phyloP scores from a whole-genome alignment of 2,797 vertebrate genomes.

The Oreortyx pictus region DNA sequence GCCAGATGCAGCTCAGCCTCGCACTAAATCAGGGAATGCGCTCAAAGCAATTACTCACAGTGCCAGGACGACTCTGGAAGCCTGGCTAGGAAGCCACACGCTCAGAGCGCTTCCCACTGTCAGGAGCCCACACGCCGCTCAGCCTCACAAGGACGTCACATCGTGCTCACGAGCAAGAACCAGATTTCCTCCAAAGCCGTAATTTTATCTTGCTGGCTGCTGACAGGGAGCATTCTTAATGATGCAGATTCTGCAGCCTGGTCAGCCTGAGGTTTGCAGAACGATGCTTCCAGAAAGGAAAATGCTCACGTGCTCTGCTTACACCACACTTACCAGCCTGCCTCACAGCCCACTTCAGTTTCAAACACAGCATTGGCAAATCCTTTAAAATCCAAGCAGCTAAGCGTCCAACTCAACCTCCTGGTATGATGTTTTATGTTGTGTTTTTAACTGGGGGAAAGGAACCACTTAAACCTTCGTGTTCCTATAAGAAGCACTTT shows the following conservation, averaged over 20 bases:
- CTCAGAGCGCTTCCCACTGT: neutral
- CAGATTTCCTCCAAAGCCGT: neutral
- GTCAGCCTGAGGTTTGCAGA: neutral
- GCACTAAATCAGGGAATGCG: neutral
- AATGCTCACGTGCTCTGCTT: neutral
- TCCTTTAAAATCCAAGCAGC: neutral
- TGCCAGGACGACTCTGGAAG: neutral
- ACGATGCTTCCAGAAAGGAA: neutral
- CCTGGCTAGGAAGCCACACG: neutral
- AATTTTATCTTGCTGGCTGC: neutral
- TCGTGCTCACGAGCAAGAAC: neutral
- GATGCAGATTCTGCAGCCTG: neutral
- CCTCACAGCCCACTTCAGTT: neutral
- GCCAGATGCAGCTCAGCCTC: neutral
- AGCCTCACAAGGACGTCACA: neutral
- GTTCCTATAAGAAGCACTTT: neutral
- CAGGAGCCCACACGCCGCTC: neutral
- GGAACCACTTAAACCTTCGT: neutral
- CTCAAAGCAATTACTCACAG: neutral
- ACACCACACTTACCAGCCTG: neutral
- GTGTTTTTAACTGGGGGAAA: neutral
- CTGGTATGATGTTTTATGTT: fast-evolving
- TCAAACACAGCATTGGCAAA: neutral
- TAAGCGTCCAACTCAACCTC: neutral
- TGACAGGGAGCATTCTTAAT: neutral